Evolutionary conservation across 2,888 invertebrate species (phyloP), one percentile per base, ranked within the genome.

Genomic region (Lasioglossum pauxillum): DNA sequence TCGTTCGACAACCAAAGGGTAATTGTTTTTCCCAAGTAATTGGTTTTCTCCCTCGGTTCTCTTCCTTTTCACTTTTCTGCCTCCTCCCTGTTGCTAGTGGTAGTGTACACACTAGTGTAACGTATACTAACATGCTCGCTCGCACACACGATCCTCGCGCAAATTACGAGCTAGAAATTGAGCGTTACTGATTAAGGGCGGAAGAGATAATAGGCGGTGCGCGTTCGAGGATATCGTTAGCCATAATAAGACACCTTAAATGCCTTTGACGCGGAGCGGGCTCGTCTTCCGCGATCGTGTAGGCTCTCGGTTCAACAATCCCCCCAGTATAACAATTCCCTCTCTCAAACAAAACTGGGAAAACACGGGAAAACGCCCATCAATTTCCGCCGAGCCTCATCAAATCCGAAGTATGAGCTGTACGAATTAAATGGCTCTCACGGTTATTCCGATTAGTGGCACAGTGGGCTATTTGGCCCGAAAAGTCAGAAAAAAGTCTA

Each of bases 161-260:
- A 85, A 86, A 86, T 86, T 86, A 76, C 73, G 74, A 86, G 86
- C 44, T 79, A 86, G 86, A 86, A 86, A 86, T 86, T 86, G 86
- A 86, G 86, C 86, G 86, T 86, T 86, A 86, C 86, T 79, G 86
- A 86, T 86, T 86, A 80, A 86, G 78, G 86, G 82, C 86, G 86
- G 86, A 86, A 86, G 86, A 86, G 86, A 86, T 86, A 86, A 86
- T 74, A 77, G 82, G 19, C n/a, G n/a, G 85, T 69, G 69, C 60
- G 74, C 69, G 82, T 60, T 49, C 78, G 86, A 85, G 86, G 78
- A 86, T 86, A 86, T 86, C 60, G 86, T 82, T 82, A 86, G 57
- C 69, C 73, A 12, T 86, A 86, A 86, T 77, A 80, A 86, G 82
- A 82, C 69, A 69, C 53, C 60, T 82, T 79, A 76, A 86, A 76